Percentiles rank a stretch among this genome's conserved stretches.
Evolutionary conservation across 1,140 invertebrate genomes (phyloP).

Genomic region (Ceratina calcarata): DNA sequence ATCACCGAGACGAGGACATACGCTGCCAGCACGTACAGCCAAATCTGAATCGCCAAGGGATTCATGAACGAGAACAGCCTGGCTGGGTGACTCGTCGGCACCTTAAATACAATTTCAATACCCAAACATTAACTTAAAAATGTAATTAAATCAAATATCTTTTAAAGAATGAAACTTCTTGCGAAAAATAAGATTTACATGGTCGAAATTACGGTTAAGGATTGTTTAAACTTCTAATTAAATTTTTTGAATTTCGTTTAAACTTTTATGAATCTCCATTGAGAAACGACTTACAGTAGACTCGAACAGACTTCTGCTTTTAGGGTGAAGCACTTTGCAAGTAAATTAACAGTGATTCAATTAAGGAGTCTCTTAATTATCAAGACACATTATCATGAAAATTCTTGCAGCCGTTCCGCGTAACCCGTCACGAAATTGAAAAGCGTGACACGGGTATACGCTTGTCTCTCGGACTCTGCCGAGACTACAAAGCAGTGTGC

Average conservation of each 20-base stretch:
- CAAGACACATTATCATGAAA: background rate
- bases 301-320: too few species aligned
- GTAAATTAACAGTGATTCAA: slow-evolving; percentile 5
- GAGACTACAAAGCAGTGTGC: too few species aligned
- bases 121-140: background rate
- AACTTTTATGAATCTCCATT: too few species aligned
- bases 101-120: slow-evolving; percentile 71
- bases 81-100: slow-evolving; percentile 87
- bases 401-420: background rate
- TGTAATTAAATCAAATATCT: too few species aligned
- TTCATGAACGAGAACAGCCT: slow-evolving; percentile 93
- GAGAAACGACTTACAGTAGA: too few species aligned
- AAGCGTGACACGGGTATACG: background rate
- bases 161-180: too few species aligned
- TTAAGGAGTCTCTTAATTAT: slow-evolving; percentile 18
- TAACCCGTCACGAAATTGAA: background rate
- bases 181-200: too few species aligned
- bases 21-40: slow-evolving; percentile 89
- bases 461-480: background rate
- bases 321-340: too few species aligned
- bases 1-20: slow-evolving; percentile 90
- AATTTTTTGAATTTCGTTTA: too few species aligned
- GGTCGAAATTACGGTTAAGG: too few species aligned
- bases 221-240: too few species aligned
- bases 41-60: slow-evolving; percentile 91